Base-by-base conservation (phyloP, 2,113 vertebrate species). In the Passer domesticus region DNA sequence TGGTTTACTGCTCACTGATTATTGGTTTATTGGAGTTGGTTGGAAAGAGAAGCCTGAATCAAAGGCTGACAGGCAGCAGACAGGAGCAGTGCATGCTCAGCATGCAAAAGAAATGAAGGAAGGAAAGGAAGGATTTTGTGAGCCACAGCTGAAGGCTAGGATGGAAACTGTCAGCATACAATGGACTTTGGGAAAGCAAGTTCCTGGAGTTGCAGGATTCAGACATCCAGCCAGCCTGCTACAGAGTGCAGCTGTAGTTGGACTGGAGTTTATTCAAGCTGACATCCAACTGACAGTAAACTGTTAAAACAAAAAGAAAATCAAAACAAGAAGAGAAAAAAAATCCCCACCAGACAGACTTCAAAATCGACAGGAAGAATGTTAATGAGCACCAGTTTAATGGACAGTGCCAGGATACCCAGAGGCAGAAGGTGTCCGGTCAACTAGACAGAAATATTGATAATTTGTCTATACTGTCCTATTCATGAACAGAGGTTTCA, bases 131-230 rank as follows among this genome's bases (percentile, higher is more conserved):
- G 37, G 49, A 50, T 52, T 89, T 56, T 60, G 44, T 41, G 15
- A 6, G 15, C 68, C 25, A 9, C 59, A 67, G 41, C 9, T 0
- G 0, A 80, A 66, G 68, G 55, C 76, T 13, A 15, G 63, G 33
- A 43, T 90, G 60, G 59, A 88, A 93, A 46, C 24, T 83, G 83
- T 58, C 60, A 56, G 49, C 31, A 13, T 62, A 19, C 14, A 58
- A 16, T 35, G 28, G 76, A 41, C 41, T 59, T 75, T 10, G 24
- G 67, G 52, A 30, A 41, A 74, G 23, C 35, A 24, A 58, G 35
- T 31, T 64, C 59, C 73, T 81, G 33, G 46, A 25, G 31, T 41
- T 37, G 35, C 35, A 37, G 35, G 35, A 31, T 21, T 27, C 30
- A 25, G 35, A 16, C 30, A 4, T 55, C 75, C 44, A 70, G 12